phyloP scores from a whole-genome alignment of 2,888 invertebrate genomes.

The Nebria salina region DNA sequence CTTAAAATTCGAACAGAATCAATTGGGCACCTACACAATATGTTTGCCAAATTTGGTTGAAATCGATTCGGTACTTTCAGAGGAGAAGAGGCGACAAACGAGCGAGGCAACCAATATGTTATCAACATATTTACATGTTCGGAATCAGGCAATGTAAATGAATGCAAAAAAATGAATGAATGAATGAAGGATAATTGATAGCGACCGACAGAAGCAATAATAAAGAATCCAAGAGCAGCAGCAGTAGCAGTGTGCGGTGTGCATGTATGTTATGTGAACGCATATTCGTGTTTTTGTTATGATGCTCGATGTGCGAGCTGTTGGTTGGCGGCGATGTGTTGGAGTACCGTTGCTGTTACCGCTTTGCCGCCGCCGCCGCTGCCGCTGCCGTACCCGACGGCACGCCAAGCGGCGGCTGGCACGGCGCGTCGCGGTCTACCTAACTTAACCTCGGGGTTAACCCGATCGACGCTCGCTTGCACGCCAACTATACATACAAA shows the following conservation, averaged over 20 bases:
- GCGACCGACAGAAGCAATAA: no score
- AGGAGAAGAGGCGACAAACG: no score
- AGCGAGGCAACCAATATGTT: no score
- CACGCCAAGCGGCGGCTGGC: conserved; percentile 44
- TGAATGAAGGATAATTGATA: no score
- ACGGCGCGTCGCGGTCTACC: conserved; percentile 47
- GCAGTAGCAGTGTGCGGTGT: not conserved
- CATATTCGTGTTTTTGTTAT: conserved; percentile 7
- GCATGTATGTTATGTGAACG: not conserved
- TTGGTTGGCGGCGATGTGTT: conserved; percentile 11
- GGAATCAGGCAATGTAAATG: no score
- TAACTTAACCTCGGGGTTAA: conserved; percentile 40
- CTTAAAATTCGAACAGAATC: no score
- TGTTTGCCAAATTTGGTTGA: no score
- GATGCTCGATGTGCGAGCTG: no score
- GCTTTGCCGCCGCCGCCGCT: conserved; percentile 42
- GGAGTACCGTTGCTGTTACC: not conserved
- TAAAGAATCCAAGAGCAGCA: not conserved
- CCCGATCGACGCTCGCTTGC: conserved; percentile 26
- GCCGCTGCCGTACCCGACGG: conserved; percentile 1
- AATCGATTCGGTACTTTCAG: no score
- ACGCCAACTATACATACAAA: conserved; percentile 11
- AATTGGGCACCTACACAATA: no score
- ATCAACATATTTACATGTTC: no score
- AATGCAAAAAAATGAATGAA: no score